Percentiles rank a stretch among this genome's conserved stretches.
phyloP scores from a whole-genome alignment of 2,888 invertebrate genomes.

The Phyllotreta striolata region DNA sequence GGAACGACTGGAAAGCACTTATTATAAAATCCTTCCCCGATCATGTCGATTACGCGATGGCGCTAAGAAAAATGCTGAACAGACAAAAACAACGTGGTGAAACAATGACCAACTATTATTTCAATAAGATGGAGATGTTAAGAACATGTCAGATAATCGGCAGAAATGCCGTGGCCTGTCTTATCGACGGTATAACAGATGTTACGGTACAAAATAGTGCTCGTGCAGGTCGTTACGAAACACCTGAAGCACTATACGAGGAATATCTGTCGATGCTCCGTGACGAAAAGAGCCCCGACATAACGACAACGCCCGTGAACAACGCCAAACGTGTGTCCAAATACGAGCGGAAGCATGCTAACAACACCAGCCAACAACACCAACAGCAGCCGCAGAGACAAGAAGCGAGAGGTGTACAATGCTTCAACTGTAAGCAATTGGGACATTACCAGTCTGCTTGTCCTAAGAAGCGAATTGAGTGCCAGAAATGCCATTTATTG shows the following conservation, averaged over 20 bases:
- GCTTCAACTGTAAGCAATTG: constrained; percentile 35
- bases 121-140: constrained; percentile 35
- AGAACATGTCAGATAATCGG: constrained; percentile 31
- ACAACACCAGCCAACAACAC: too few relatives aligned
- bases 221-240: constrained; percentile 24
- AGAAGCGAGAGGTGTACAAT: constrained; percentile 14
- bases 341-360: constrained; percentile 1
- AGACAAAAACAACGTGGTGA: constrained; percentile 13
- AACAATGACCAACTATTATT: constrained; percentile 29
- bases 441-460: constrained; percentile 34
- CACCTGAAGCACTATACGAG: constrained; percentile 30
- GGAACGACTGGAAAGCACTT: constrained; percentile 41
- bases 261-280: constrained; percentile 33
- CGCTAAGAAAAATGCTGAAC: constrained; percentile 34
- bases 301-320: background rate
- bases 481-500: constrained; percentile 31
- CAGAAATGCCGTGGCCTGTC: constrained; percentile 33
- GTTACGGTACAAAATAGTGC: constrained; percentile 28
- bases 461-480: constrained; percentile 27
- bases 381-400: background rate
- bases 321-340: background rate
- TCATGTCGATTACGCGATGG: constrained; percentile 35
- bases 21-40: constrained; percentile 40
- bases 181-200: constrained; percentile 30
- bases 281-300: background rate